A percentile compares a stretch with the other conserved stretches of the same genome.
Evolutionary conservation across 2,888 invertebrate genomes (phyloP).

Genomic region (Heliconius aoede): DNA sequence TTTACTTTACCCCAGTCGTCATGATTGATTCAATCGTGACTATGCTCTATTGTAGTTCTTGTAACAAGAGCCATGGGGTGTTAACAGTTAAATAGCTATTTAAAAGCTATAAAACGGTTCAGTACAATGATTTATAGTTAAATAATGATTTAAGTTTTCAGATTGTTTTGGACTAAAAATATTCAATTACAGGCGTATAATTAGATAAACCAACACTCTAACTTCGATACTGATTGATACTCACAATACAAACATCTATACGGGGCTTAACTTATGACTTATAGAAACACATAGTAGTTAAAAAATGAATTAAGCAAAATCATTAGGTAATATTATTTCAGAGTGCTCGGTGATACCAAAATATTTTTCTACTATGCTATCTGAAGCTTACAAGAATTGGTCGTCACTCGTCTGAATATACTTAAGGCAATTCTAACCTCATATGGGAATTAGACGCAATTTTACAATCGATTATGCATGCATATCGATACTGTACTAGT

Average conservation of each 20-base stretch:
- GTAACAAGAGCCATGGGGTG: conserved; percentile 8
- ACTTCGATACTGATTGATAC: no score
- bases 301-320: neutral
- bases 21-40: conserved; percentile 28
- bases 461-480: conserved; percentile 20
- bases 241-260: neutral
- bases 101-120: neutral
- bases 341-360: neutral
- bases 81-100: conserved; percentile 29
- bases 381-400: no score
- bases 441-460: conserved; percentile 19
- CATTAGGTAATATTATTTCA: neutral
- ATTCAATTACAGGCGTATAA: neutral
- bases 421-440: neutral
- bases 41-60: conserved; percentile 25
- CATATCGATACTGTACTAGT: conserved; percentile 33
- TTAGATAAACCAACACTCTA: neutral
- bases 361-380: no score
- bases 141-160: neutral
- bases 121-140: neutral
- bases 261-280: neutral
- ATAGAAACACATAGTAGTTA: no score
- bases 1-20: conserved; percentile 19
- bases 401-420: no score
- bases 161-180: neutral